A percentile compares a stretch with the other conserved stretches of the same genome.
These are phyloP conservation scores for Mellilla xanthometata DNA, from an alignment of 2,888 invertebrate genomes.

Conservation along the genomic window DNA sequence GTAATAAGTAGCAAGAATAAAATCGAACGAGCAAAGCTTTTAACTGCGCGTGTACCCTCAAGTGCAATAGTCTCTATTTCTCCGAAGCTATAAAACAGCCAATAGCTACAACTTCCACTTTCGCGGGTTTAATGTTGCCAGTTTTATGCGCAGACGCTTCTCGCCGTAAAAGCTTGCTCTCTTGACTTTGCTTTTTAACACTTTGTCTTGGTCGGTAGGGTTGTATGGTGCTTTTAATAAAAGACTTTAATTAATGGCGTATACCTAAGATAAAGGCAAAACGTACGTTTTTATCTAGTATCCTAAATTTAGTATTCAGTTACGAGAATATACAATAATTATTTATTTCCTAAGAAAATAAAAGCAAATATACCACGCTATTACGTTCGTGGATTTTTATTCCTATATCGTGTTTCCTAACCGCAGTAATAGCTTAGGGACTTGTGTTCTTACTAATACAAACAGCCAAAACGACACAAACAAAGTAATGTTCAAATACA, in stretches of 20 bases:
- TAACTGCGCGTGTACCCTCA: constrained; percentile 3
- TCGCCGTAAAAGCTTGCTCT: constrained; percentile 47
- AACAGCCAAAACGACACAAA: too few species aligned
- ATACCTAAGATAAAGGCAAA: background rate
- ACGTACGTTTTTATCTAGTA: too few species aligned
- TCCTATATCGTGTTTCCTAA: too few species aligned
- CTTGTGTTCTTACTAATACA: too few species aligned
- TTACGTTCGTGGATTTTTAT: too few species aligned
- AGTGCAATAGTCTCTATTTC: constrained; percentile 41
- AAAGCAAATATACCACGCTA: too few species aligned
- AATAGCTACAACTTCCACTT: constrained; percentile 43
- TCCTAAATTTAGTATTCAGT: too few species aligned
- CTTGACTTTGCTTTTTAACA: constrained; percentile 19
- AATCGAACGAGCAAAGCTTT: background rate
- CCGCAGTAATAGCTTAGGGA: too few species aligned
- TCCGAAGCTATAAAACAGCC: constrained; percentile 55
- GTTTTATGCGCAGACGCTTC: constrained; percentile 58
- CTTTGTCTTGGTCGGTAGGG: too few species aligned
- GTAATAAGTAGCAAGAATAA: background rate
- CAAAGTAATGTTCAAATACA: too few species aligned
- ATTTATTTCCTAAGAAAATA: too few species aligned
- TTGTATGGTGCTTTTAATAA: constrained; percentile 19
- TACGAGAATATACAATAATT: too few species aligned
- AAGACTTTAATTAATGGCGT: constrained; percentile 12
- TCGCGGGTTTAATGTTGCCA: constrained; percentile 45